Percentiles rank a stretch among this genome's conserved stretches.
phyloP scores from a whole-genome alignment of 2,113 vertebrate genomes.

The Caloenas nicobarica region DNA sequence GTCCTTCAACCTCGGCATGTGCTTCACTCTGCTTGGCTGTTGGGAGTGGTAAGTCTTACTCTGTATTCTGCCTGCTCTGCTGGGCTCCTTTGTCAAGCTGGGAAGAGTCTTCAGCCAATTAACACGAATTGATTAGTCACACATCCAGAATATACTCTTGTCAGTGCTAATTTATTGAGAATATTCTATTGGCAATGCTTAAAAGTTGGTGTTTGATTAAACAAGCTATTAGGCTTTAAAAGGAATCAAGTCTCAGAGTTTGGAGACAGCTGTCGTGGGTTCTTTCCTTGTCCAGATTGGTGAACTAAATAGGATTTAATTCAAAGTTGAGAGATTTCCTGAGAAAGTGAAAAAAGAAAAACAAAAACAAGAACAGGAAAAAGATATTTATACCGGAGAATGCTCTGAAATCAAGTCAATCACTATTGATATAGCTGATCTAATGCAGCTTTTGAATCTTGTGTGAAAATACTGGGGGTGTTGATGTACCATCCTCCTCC shows the following conservation, averaged over 20 bases:
- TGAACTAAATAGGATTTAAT: not conserved
- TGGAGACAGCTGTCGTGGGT: not conserved
- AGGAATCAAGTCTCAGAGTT: not conserved
- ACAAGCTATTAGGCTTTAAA: not conserved
- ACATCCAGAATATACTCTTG: not conserved
- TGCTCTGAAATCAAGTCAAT: not conserved
- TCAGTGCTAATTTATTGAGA: not conserved
- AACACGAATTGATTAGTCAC: not conserved
- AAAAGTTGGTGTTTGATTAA: not conserved
- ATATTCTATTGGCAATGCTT: not conserved
- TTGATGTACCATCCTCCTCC: not conserved
- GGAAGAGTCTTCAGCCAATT: not conserved
- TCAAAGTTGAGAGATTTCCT: not conserved
- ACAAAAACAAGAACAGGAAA: not conserved
- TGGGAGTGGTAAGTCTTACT: not conserved
- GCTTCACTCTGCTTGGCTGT: not conserved
- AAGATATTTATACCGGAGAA: not conserved
- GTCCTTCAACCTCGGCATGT: not conserved
- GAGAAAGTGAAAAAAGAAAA: not conserved
- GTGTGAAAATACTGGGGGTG: not conserved
- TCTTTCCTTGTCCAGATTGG: not conserved
- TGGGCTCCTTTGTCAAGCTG: not conserved
- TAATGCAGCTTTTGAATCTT: not conserved
- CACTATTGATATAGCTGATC: not conserved
- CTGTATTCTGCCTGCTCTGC: not conserved